Base-by-base conservation (phyloP, 2,888 invertebrate genomes). In the Drosophila pegasa region DNA sequence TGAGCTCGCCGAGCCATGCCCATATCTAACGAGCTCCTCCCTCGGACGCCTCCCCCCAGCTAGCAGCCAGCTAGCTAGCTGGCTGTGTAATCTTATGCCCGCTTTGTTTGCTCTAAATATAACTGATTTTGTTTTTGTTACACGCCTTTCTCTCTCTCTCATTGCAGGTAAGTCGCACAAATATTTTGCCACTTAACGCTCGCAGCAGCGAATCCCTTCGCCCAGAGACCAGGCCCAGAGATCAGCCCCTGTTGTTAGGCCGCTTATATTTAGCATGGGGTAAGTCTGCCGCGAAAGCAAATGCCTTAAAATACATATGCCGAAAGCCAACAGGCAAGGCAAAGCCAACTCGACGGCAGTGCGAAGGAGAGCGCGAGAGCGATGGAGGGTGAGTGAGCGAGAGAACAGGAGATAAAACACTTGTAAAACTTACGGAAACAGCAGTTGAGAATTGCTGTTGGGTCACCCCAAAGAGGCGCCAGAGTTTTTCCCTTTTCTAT, bases 361-460 rank as follows among this genome's bases (percentile, higher is more conserved):
- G 16, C 27, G 16, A 14, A 33, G 14, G 33, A 45, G 10, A 48
- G 22, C 20, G 22, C 29, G 18, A 27, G 20, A 50, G 12, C 16
- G 10, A 40, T 14, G 22, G 10, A 40, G 29, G 18, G 16, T 3
- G 14, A 45, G 47, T 37, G 37, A 25, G 25, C 9, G 25, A 43
- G 43, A 45, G 48, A 41, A 55, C 43, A 43, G 60, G 59, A 60
- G 58, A 47, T 47, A 75, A 70, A 79, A 87, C 77, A 75, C 83
- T 83, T 87, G 81, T 83, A 71, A 68, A 85, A 79, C 80, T 87
- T 85, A 70, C 70, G 70, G 58, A 80, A 83, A 85, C 80, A 80
- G 59, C 74, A 67, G 62, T 66, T 76, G 76, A 41, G 63, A 75
- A 70, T 65, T 68, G 48, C 29, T 57, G 16, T 37, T 56, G 38